A percentile compares a stretch with the other conserved stretches of the same genome.
Evolutionary conservation across 2,888 invertebrate species (phyloP).

Genomic region (Heliconius hortense): DNA sequence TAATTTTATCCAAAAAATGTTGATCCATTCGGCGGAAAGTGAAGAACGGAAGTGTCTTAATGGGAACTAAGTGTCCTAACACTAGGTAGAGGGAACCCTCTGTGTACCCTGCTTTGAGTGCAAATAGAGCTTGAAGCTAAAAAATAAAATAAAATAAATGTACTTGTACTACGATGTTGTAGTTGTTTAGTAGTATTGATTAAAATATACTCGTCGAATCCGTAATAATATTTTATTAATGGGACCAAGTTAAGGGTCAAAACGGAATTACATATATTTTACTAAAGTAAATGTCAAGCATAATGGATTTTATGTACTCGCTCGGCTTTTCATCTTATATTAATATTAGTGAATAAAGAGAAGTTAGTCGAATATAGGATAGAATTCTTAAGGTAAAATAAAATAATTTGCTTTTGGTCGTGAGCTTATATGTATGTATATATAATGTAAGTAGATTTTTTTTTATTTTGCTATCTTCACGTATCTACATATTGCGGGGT

Average conservation of each 20-base stretch:
- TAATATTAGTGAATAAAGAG: conserved; percentile 14
- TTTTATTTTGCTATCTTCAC: neutral
- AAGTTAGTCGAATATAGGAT: neutral
- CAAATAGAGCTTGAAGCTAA: no score
- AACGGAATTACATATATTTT: conserved; percentile 59
- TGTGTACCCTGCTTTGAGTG: no score
- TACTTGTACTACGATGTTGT: neutral
- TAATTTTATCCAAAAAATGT: no score
- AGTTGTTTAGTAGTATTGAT: neutral
- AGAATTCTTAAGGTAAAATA: conserved; percentile 8
- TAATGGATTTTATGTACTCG: conserved; percentile 58
- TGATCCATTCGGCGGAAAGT: no score
- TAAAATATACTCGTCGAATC: conserved; percentile 47
- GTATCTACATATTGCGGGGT: neutral
- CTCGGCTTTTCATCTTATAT: conserved; percentile 10
- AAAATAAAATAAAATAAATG: no score
- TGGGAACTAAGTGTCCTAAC: no score
- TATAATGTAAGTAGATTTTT: neutral
- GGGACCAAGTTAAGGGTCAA: conserved; percentile 60
- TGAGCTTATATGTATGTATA: neutral
- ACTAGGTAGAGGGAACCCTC: no score
- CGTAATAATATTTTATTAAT: conserved; percentile 71
- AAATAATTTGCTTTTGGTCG: neutral
- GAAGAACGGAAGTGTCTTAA: no score
- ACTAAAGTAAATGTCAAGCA: conserved; percentile 57